Percentiles rank a stretch among this genome's conserved stretches.
Evolutionary conservation across 2,888 invertebrate species (phyloP).

Genomic region (Sinelater perroti): DNA sequence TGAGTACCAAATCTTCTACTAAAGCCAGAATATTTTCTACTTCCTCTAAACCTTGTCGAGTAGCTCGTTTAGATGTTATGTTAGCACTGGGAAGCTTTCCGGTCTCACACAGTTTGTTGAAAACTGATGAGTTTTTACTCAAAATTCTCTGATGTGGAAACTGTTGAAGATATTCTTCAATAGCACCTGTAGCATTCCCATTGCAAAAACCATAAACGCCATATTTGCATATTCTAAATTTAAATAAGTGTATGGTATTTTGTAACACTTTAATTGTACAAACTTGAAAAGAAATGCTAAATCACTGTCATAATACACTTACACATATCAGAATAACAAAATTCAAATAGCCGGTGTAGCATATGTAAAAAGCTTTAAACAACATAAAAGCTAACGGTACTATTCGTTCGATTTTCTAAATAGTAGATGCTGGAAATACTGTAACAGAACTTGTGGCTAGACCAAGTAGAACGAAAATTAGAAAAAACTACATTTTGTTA

Average conservation of each 20-base stretch:
- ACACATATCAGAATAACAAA: no score
- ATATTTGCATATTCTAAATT: constrained; percentile 21
- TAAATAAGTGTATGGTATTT: constrained; percentile 7
- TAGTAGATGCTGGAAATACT: no score
- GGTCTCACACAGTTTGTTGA: constrained; percentile 33
- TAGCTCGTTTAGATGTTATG: constrained; percentile 34
- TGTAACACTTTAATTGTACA: no score
- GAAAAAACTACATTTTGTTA: no score
- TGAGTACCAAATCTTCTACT: constrained; percentile 19
- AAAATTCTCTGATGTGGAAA: constrained; percentile 35
- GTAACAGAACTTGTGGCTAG: no score
- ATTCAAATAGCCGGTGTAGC: no score
- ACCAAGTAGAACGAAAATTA: no score
- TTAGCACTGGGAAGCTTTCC: constrained; percentile 29
- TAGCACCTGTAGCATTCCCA: constrained; percentile 35
- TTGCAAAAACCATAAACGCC: constrained; percentile 34
- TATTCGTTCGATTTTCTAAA: no score
- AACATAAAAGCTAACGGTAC: no score
- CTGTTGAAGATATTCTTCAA: constrained; percentile 37
- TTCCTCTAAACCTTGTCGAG: constrained; percentile 32
- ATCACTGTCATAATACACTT: no score
- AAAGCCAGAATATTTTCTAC: constrained; percentile 27
- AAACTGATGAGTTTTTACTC: constrained; percentile 23
- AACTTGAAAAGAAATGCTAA: no score
- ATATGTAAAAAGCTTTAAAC: no score